Conservation (phyloP, 2,113 vertebrate species). For the Mastomys natalensis region DNA sequence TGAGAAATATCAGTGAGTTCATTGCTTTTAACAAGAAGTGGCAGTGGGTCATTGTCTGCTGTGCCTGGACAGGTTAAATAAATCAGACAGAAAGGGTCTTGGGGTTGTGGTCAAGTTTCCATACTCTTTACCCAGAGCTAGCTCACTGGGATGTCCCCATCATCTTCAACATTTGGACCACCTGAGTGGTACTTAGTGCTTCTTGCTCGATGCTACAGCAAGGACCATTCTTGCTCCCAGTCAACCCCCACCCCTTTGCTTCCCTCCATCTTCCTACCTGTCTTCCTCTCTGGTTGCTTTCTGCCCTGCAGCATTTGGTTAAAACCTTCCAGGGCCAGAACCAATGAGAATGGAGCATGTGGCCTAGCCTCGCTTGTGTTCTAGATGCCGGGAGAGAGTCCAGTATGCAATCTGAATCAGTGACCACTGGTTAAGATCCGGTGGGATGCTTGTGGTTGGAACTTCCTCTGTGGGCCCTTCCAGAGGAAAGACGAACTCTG, state of each 20-base stretch:
- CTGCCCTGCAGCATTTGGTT: neutral
- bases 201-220: neutral
- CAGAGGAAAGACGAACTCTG: neutral
- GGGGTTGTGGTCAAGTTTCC: neutral
- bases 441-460: fast-evolving
- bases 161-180: neutral
- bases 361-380: neutral
- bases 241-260: neutral
- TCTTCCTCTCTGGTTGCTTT: neutral
- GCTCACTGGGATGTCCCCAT: neutral
- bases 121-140: fast-evolving
- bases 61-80: fast-evolving
- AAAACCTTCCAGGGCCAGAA: neutral
- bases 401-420: neutral
- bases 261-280: neutral
- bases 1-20: neutral
- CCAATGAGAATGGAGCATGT: neutral
- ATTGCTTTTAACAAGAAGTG: neutral
- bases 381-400: neutral
- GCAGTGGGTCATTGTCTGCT: neutral
- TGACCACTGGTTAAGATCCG: neutral
- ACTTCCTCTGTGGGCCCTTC: neutral
- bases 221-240: neutral
- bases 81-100: no score
- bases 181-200: no score